Evolutionary conservation across 2,113 vertebrate genomes (phyloP).

Genomic region (Tetrao urogallus): DNA sequence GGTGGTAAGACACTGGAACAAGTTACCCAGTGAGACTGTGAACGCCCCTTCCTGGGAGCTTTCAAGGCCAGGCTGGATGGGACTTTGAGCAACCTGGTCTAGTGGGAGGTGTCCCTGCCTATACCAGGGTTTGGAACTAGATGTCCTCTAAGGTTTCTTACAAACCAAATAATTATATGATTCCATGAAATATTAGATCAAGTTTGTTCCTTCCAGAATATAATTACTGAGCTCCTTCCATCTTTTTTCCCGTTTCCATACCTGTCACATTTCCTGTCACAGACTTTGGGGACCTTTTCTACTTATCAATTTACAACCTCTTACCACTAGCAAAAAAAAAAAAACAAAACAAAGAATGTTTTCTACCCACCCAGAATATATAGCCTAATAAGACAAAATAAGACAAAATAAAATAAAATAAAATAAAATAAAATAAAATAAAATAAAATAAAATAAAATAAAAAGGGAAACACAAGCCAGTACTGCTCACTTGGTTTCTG

Average conservation of each 20-base stretch:
- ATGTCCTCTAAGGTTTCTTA: no score
- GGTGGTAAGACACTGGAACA: no score
- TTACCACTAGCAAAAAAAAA: not conserved
- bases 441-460: not conserved
- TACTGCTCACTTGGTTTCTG: not conserved
- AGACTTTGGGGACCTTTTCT: not conserved
- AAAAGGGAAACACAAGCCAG: not conserved
- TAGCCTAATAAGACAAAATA: not conserved
- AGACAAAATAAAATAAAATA: not conserved
- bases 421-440: not conserved
- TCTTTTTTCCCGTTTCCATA: not conserved
- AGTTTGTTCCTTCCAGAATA: not conserved
- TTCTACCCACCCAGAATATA: not conserved
- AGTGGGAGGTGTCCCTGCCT: no score
- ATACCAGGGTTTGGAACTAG: no score
- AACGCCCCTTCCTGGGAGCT: no score
- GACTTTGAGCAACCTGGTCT: no score
- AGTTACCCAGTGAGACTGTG: no score
- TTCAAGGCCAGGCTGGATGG: no score
- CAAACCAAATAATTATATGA: no score
- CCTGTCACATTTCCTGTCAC: not conserved
- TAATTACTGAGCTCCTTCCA: not conserved
- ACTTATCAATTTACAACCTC: not conserved
- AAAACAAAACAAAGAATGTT: not conserved
- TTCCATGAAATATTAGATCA: not conserved